Conservation (phyloP, 2,113 vertebrate genomes). For the Lasiurus borealis region DNA sequence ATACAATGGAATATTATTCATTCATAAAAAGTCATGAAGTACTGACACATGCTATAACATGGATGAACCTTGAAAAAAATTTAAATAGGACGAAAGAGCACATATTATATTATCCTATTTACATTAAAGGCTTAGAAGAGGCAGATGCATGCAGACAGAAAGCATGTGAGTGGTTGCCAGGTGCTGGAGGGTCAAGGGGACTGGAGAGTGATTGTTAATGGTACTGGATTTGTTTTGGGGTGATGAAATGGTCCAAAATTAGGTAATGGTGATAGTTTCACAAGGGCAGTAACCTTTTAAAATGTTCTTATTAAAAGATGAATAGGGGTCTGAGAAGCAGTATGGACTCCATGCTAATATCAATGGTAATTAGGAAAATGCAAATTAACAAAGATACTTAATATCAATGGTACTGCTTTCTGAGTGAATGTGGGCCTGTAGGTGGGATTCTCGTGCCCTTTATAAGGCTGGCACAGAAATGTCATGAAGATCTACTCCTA, state of each 20-base stretch:
- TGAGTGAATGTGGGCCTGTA: neutral
- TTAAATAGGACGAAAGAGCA: neutral
- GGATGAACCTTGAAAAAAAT: neutral
- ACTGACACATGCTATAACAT: neutral
- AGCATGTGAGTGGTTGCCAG: neutral
- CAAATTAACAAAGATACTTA: no score
- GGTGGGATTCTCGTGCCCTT: neutral
- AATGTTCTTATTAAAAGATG: neutral
- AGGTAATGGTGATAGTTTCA: neutral
- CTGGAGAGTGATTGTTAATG: neutral
- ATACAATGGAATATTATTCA: neutral
- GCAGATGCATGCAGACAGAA: neutral
- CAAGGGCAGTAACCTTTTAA: neutral
- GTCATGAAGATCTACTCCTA: no score
- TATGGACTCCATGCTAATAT: neutral
- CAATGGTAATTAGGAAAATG: no score
- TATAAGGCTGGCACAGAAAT: neutral
- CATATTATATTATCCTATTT: neutral
- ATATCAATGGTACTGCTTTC: neutral
- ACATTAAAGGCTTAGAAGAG: neutral
- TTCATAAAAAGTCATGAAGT: neutral
- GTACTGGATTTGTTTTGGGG: neutral
- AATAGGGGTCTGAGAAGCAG: neutral
- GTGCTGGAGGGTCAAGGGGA: neutral
- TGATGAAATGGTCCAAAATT: slow-evolving; percentile 15